Percentiles rank a stretch among this genome's conserved stretches.
phyloP scores from a whole-genome alignment of 2,888 invertebrate genomes.

The Temnothorax rugatulus region DNA sequence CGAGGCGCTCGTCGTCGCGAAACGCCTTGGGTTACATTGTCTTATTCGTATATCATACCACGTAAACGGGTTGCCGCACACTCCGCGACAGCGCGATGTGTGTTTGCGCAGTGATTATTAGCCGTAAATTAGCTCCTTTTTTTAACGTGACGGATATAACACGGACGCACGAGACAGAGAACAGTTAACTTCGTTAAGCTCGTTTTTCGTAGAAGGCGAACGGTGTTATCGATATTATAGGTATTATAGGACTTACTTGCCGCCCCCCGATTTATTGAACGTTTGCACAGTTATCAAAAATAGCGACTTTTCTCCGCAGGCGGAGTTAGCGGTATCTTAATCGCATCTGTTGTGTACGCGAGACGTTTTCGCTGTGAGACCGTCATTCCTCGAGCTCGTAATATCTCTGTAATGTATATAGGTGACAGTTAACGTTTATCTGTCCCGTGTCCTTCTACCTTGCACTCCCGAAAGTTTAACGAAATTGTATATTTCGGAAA shows the following conservation, averaged over 20 bases:
- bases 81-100: slow-evolving; percentile 16
- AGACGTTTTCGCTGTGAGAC: neutral
- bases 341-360: slow-evolving; percentile 15
- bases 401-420: slow-evolving; percentile 11
- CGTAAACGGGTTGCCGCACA: slow-evolving; percentile 30
- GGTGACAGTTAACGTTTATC: slow-evolving; percentile 46
- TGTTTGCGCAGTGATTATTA: slow-evolving; percentile 35
- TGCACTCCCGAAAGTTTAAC: slow-evolving; percentile 40
- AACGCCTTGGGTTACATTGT: slow-evolving; percentile 39
- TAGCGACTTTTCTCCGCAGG: neutral
- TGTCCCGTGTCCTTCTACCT: slow-evolving; percentile 39
- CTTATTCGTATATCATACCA: slow-evolving; percentile 34
- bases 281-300: slow-evolving; percentile 32
- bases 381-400: neutral
- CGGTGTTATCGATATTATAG: neutral
- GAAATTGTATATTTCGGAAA: slow-evolving; percentile 48
- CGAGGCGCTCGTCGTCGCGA: slow-evolving; percentile 30
- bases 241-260: neutral
- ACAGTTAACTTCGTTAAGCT: slow-evolving; percentile 35
- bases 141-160: slow-evolving; percentile 15
- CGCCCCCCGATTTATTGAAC: neutral
- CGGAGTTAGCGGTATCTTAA: slow-evolving; percentile 5
- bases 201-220: slow-evolving; percentile 12
- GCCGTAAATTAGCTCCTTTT: slow-evolving; percentile 35
- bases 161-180: slow-evolving; percentile 47